Evolutionary conservation across 2,113 vertebrate genomes (phyloP).

Genomic region (Manacus vitellinus): DNA sequence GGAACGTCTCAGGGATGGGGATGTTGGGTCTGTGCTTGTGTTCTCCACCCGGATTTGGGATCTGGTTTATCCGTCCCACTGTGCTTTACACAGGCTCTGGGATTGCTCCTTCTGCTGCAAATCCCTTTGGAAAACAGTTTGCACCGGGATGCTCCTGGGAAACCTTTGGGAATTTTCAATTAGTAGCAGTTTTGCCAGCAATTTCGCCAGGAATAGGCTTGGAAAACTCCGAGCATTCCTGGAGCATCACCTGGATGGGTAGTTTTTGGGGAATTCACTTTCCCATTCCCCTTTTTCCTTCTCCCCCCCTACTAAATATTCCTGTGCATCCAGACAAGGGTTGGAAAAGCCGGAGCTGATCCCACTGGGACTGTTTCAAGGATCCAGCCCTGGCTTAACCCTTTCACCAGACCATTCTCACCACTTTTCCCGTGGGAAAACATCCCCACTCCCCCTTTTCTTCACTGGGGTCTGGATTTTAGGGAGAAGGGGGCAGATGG

Average conservation of each 20-base stretch:
- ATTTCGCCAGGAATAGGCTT: rapidly evolving
- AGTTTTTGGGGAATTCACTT: rapidly evolving
- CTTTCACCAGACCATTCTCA: not conserved
- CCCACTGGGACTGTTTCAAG: not conserved
- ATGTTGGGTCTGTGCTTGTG: rapidly evolving
- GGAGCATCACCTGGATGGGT: not conserved
- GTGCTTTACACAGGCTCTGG: rapidly evolving
- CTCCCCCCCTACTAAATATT: not conserved
- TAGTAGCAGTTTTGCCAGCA: rapidly evolving
- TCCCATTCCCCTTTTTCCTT: not conserved
- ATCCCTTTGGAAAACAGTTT: not conserved
- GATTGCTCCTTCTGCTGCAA: not conserved
- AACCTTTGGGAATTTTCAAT: not conserved
- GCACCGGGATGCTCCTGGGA: rapidly evolving
- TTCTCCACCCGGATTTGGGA: not conserved
- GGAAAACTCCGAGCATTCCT: not conserved
- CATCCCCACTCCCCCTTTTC: rapidly evolving
- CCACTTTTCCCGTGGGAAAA: not conserved
- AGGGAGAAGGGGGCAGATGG: not conserved
- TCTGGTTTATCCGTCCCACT: not conserved
- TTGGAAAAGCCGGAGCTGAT: not conserved
- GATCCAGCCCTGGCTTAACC: not conserved
- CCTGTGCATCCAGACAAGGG: rapidly evolving
- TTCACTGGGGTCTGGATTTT: not conserved
- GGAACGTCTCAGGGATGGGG: not conserved